Conservation (phyloP, 2,888 invertebrate species). For the Leptodirus hochenwartii region DNA sequence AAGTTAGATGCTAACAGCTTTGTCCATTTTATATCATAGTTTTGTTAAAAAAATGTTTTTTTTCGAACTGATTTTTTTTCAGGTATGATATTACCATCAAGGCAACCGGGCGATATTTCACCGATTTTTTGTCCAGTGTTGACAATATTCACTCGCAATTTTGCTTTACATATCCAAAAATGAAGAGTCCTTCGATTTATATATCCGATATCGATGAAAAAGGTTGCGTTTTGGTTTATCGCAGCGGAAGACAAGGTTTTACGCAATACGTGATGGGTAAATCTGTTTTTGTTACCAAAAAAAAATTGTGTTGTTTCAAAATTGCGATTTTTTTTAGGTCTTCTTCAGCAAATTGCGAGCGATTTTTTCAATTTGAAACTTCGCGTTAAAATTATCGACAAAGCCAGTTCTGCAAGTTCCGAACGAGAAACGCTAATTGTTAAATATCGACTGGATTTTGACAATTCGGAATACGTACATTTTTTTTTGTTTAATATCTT, state of each 20-base stretch:
- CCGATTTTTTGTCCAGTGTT: slow-evolving; percentile 78
- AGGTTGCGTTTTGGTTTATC: slow-evolving; percentile 72
- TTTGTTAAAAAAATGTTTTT: too few relatives aligned
- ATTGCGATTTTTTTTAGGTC: slow-evolving; percentile 6
- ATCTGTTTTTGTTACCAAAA: slow-evolving; percentile 8
- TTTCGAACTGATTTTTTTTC: slow-evolving; percentile 9
- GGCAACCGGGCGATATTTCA: slow-evolving; percentile 75
- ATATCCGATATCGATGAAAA: slow-evolving; percentile 65
- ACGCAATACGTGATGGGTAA: slow-evolving; percentile 74
- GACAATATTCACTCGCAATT: slow-evolving; percentile 86
- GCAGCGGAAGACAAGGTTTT: slow-evolving; percentile 64
- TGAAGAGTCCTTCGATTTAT: slow-evolving; percentile 89
- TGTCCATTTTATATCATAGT: too few relatives aligned
- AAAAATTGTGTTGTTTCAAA: neutral
- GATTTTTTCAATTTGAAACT: slow-evolving; percentile 60
- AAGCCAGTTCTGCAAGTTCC: slow-evolving; percentile 29
- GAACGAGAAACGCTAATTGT: slow-evolving; percentile 35
- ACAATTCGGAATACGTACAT: slow-evolving; percentile 61
- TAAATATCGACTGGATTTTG: slow-evolving; percentile 64
- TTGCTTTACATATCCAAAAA: slow-evolving; percentile 82
- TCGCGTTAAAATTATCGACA: slow-evolving; percentile 52
- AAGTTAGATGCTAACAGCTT: too few relatives aligned
- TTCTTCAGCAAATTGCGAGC: slow-evolving; percentile 64
- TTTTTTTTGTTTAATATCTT: too few relatives aligned
- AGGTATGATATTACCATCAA: slow-evolving; percentile 76